Conservation (phyloP, 2,888 invertebrate genomes). For the Himalopsyche japonica region DNA sequence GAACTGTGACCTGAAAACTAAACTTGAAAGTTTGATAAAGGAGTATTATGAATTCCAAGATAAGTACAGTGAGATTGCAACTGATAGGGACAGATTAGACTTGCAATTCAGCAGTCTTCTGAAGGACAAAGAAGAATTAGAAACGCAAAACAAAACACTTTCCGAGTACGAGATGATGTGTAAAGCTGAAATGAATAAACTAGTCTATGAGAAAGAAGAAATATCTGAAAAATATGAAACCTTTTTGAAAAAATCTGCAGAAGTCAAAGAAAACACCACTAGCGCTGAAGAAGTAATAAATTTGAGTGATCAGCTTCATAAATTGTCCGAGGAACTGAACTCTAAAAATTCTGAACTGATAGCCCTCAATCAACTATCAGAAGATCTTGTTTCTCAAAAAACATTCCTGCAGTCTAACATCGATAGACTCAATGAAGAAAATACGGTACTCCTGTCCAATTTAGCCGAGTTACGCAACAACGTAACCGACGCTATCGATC, state of each 20-base stretch:
- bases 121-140: slow-evolving; percentile 34
- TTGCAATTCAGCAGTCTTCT: slow-evolving; percentile 20
- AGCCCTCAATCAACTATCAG: slow-evolving; percentile 48
- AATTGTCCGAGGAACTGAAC: slow-evolving; percentile 44
- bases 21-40: slow-evolving; percentile 31
- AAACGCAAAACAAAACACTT: slow-evolving; percentile 35
- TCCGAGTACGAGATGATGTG: slow-evolving; percentile 17
- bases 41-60: slow-evolving; percentile 36
- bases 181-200: slow-evolving; percentile 31
- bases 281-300: slow-evolving; percentile 43
- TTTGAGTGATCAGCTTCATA: slow-evolving; percentile 44
- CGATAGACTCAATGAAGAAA: slow-evolving; percentile 52
- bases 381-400: slow-evolving; percentile 45
- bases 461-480: slow-evolving; percentile 56
- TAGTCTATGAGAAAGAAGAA: slow-evolving; percentile 48
- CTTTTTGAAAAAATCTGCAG: slow-evolving; percentile 39
- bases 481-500: slow-evolving; percentile 62
- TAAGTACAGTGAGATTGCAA: slow-evolving; percentile 22
- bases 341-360: slow-evolving; percentile 45
- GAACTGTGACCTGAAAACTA: slow-evolving; percentile 35
- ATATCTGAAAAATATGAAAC: slow-evolving; percentile 43
- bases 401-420: slow-evolving; percentile 49
- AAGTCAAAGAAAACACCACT: slow-evolving; percentile 43
- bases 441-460: slow-evolving; percentile 54
- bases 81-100: slow-evolving; percentile 26